Conservation (phyloP, 92 coral and sea anemone genomes). For the Paramuricea clavata region DNA sequence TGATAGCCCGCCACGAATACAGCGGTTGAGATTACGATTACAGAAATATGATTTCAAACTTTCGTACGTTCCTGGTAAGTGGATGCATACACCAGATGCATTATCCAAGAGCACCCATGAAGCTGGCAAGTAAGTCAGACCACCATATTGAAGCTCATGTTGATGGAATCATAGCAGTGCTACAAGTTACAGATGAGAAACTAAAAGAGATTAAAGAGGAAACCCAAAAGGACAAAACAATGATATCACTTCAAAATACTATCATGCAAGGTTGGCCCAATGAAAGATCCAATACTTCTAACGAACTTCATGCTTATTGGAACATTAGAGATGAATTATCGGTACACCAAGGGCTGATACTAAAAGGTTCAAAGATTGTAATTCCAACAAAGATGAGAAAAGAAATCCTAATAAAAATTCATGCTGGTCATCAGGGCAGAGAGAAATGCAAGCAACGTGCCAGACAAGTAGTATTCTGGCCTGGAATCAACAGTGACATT, state of each 20-base stretch:
- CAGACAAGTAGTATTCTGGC: slow-evolving; percentile 34
- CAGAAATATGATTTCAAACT: slow-evolving; percentile 62
- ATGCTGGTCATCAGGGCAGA: too few species aligned
- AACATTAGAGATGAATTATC: slow-evolving; percentile 13
- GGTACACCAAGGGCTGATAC: not conserved
- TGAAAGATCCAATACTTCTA: too few species aligned
- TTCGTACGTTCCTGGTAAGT: slow-evolving; percentile 51
- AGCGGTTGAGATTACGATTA: slow-evolving; percentile 53
- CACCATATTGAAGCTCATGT: slow-evolving; percentile 7
- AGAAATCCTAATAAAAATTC: not conserved
- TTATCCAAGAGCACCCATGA: slow-evolving; percentile 24
- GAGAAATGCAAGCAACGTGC: too few species aligned
- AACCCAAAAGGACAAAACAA: slow-evolving; percentile 6
- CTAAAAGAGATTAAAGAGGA: slow-evolving; percentile 3
- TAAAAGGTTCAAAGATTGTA: too few species aligned
- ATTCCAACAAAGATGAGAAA: not conserved
- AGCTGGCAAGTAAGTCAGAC: not conserved
- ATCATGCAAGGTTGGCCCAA: slow-evolving; percentile 28
- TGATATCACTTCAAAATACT: slow-evolving; percentile 20
- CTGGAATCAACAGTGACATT: not conserved
- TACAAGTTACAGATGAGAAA: slow-evolving; percentile 14
- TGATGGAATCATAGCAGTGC: slow-evolving; percentile 29
- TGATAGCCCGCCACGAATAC: slow-evolving; percentile 54
- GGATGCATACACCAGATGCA: too few species aligned
- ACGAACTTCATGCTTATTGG: slow-evolving; percentile 20